Conservation (phyloP, 2,113 vertebrate species). For the Lepus timidus region DNA sequence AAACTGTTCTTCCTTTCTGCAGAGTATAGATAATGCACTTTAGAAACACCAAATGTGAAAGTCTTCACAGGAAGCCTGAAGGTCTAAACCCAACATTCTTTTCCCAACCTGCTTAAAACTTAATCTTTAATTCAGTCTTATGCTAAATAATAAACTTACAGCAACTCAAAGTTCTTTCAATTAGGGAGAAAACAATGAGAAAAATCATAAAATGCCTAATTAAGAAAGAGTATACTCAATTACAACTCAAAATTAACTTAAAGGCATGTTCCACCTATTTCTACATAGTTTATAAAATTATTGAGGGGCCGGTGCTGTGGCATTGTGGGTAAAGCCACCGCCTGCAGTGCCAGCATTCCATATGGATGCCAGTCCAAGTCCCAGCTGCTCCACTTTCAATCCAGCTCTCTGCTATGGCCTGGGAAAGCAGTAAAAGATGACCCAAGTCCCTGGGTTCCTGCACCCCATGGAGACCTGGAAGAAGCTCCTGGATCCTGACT, state of each 20-base stretch:
- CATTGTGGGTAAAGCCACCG: too few species aligned
- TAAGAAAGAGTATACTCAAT: neutral
- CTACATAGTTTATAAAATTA: constrained; percentile 24
- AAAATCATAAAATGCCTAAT: constrained; percentile 21
- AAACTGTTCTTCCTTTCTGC: neutral
- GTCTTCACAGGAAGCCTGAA: neutral
- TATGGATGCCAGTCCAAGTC: too few species aligned
- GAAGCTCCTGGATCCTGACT: too few species aligned
- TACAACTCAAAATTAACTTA: neutral
- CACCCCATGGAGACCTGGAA: too few species aligned
- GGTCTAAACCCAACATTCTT: constrained; percentile 5
- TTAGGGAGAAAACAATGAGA: neutral
- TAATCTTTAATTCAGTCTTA: constrained; percentile 1
- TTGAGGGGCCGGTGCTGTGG: too few species aligned
- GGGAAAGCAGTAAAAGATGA: too few species aligned
- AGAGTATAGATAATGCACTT: neutral
- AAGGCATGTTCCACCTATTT: constrained; percentile 23
- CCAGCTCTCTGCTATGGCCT: too few species aligned
- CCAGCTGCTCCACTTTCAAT: too few species aligned
- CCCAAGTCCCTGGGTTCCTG: too few species aligned
- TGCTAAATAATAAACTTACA: neutral
- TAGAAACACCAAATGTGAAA: neutral
- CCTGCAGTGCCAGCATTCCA: too few species aligned
- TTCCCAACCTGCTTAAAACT: constrained; percentile 25
- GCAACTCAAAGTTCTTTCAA: constrained; percentile 24